These are phyloP conservation scores for Caerostris extrusa DNA, from an alignment of 1,140 invertebrate species.

Conservation along the genomic window DNA sequence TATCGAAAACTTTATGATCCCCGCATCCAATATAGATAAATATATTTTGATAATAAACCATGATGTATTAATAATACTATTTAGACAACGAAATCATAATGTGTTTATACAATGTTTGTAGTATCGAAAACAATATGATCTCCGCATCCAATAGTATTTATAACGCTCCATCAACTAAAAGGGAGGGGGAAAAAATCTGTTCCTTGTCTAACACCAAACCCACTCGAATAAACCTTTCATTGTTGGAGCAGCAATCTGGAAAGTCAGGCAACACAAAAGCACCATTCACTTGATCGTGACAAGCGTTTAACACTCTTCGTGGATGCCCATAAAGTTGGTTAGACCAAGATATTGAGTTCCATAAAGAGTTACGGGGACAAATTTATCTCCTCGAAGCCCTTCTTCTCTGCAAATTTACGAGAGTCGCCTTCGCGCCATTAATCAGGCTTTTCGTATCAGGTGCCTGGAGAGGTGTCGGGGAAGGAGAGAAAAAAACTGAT, in stretches of 20 bases:
- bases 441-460: constrained; percentile 57
- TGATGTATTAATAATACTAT: too few species aligned
- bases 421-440: constrained; percentile 27
- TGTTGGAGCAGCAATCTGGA: not conserved
- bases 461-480: constrained; percentile 2
- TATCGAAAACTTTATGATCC: too few species aligned
- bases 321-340: not conserved
- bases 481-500: constrained; percentile 2
- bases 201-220: not conserved
- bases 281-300: constrained; percentile 30
- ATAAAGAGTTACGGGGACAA: constrained; percentile 53
- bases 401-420: constrained; percentile 31
- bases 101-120: too few species aligned
- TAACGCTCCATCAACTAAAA: not conserved
- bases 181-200: not conserved
- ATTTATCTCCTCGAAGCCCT: constrained; percentile 46
- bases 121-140: too few species aligned
- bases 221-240: not conserved
- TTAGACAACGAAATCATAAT: too few species aligned
- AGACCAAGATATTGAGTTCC: constrained; percentile 23
- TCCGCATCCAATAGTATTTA: too few species aligned
- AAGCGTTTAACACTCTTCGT: constrained; percentile 31
- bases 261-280: constrained; percentile 2
- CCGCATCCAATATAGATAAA: too few species aligned
- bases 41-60: too few species aligned